phyloP scores from a whole-genome alignment of 2,113 vertebrate species.

The Scortum barcoo region DNA sequence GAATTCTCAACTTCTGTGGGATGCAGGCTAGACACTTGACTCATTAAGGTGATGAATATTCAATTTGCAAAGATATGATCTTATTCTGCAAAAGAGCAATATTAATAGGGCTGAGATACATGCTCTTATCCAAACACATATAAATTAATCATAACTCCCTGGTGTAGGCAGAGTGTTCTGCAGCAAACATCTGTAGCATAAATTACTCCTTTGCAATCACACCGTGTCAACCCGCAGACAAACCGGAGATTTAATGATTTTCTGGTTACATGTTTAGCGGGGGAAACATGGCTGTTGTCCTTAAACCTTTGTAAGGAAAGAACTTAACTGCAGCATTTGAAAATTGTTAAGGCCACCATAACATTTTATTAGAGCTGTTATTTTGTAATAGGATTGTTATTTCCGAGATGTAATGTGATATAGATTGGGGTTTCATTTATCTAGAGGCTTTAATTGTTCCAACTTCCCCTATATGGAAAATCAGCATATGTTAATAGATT shows the following conservation, averaged over 20 bases:
- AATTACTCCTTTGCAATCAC: slow-evolving; percentile 63
- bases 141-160: slow-evolving; percentile 79
- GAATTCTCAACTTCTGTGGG: slow-evolving; percentile 58
- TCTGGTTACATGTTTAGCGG: slow-evolving; percentile 45
- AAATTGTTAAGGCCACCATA: slow-evolving; percentile 20
- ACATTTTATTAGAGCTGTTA: slow-evolving; percentile 47
- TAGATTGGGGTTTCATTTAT: slow-evolving; percentile 51
- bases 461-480: slow-evolving; percentile 20
- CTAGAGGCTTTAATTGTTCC: slow-evolving; percentile 41
- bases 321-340: slow-evolving; percentile 20
- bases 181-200: slow-evolving; percentile 79
- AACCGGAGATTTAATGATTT: slow-evolving; percentile 61
- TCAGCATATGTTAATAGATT: slow-evolving; percentile 37
- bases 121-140: slow-evolving; percentile 77
- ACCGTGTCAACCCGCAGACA: slow-evolving; percentile 53
- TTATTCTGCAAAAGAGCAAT: slow-evolving; percentile 77
- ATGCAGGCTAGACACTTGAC: slow-evolving; percentile 55
- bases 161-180: slow-evolving; percentile 51
- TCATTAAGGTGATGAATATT: slow-evolving; percentile 78
- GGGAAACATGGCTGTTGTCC: slow-evolving; percentile 26
- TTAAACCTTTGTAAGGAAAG: slow-evolving; percentile 9
- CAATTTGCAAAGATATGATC: slow-evolving; percentile 74
- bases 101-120: slow-evolving; percentile 76
- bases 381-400: slow-evolving; percentile 52
- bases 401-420: slow-evolving; percentile 54